Evolutionary conservation across 1,140 invertebrate species (phyloP).

Genomic region (Varroa destructor): DNA sequence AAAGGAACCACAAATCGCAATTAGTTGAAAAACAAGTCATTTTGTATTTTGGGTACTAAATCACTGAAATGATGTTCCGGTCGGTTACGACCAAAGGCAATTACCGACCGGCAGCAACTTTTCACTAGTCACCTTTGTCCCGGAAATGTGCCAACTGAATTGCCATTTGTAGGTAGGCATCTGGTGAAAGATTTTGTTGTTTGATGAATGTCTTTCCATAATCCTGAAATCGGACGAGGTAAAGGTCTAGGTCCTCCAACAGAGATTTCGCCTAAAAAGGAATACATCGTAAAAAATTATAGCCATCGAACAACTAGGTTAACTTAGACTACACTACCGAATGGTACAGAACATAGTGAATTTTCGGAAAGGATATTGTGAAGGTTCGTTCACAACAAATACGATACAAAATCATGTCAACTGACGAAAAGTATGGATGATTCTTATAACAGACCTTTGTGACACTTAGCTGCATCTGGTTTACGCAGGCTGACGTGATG

Average conservation of each 20-base stretch:
- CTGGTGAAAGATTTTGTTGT: slow-evolving; percentile 70
- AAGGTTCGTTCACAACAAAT: background rate
- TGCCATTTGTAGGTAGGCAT: slow-evolving; percentile 91
- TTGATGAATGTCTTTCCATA: slow-evolving; percentile 97
- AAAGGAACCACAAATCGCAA: too few relatives aligned
- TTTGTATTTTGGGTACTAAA: too few relatives aligned
- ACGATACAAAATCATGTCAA: background rate
- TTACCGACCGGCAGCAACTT: background rate
- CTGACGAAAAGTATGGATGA: too few relatives aligned
- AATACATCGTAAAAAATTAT: background rate
- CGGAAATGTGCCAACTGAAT: slow-evolving; percentile 75
- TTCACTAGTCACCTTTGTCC: background rate
- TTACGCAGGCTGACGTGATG: slow-evolving; percentile 1
- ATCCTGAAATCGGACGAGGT: slow-evolving; percentile 61
- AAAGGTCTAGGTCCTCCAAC: slow-evolving; percentile 67
- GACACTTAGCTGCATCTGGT: slow-evolving; percentile 25
- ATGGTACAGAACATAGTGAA: too few relatives aligned
- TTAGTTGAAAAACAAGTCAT: too few relatives aligned
- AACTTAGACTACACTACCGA: too few relatives aligned
- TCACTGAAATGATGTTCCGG: too few relatives aligned
- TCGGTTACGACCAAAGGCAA: background rate
- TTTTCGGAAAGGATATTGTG: background rate
- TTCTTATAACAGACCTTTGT: background rate
- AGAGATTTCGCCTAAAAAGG: slow-evolving; percentile 42
- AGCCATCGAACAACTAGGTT: too few relatives aligned